A percentile compares a stretch with the other conserved stretches of the same genome.
Conservation (phyloP, 2,113 vertebrate genomes). For the Nansenia antarctica region DNA sequence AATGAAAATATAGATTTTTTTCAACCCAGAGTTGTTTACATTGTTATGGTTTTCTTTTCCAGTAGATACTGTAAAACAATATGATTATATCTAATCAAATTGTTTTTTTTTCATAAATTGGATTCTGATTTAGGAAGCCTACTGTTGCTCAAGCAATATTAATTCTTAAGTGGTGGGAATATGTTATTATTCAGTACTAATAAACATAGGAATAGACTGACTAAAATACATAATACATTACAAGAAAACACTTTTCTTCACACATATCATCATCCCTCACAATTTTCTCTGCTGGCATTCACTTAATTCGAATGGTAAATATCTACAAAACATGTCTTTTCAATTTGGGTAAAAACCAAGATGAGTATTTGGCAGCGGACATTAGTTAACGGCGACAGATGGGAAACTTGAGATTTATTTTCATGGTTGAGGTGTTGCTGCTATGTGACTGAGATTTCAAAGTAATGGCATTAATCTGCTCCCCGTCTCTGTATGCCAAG, state of each 20-base stretch:
- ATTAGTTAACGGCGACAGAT: constrained; percentile 62
- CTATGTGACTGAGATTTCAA: constrained; percentile 65
- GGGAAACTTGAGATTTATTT: constrained; percentile 67
- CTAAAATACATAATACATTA: too few relatives aligned
- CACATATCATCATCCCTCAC: too few relatives aligned
- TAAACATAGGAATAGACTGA: too few relatives aligned
- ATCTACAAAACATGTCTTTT: constrained; percentile 37
- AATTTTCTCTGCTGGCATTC: not conserved
- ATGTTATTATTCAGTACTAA: too few relatives aligned
- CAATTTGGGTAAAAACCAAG: constrained; percentile 67
- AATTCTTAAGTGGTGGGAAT: too few relatives aligned
- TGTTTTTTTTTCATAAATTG: too few relatives aligned
- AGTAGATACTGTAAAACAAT: not conserved
- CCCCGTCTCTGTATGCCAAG: constrained; percentile 49
- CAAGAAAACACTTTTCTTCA: too few relatives aligned
- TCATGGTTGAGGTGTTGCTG: constrained; percentile 38
- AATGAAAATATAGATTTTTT: constrained; percentile 4
- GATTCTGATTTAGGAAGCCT: too few relatives aligned
- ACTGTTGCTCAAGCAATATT: too few relatives aligned
- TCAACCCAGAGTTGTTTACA: not conserved
- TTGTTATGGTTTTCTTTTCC: not conserved
- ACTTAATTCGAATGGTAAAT: constrained; percentile 18
- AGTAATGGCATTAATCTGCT: constrained; percentile 68
- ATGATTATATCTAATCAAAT: constrained; percentile 20
- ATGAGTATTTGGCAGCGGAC: constrained; percentile 49